A percentile compares a stretch with the other conserved stretches of the same genome.
phyloP scores from a whole-genome alignment of 2,888 invertebrate species.

The Agrochola lota region DNA sequence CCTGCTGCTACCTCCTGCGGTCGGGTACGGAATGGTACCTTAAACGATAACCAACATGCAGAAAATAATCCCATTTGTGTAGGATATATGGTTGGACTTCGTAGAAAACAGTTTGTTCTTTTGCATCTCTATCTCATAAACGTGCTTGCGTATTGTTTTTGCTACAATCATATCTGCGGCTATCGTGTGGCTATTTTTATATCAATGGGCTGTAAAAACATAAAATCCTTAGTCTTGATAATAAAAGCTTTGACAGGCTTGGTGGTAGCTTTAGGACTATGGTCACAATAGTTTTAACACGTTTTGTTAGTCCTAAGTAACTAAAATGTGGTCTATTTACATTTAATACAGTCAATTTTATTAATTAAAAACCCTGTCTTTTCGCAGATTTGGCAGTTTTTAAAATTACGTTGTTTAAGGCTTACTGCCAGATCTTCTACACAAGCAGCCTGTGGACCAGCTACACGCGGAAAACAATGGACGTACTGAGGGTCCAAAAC shows the following conservation, averaged over 20 bases:
- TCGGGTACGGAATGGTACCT: no score
- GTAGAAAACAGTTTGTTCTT: background rate
- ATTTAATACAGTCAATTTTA: background rate
- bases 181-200: constrained; percentile 14
- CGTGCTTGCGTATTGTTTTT: constrained; percentile 33
- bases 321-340: background rate
- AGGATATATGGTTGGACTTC: background rate
- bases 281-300: no score
- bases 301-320: background rate
- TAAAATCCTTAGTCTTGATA: constrained; percentile 3
- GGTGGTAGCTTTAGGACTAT: background rate
- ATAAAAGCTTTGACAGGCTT: background rate
- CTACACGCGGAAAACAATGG: no score
- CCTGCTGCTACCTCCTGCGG: no score
- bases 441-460: no score
- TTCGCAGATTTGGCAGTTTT: no score
- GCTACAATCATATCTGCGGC: constrained; percentile 38
- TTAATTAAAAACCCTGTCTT: background rate
- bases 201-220: constrained; percentile 6
- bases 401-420: no score
- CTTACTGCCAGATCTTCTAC: no score
- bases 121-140: background rate
- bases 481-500: no score
- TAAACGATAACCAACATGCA: background rate
- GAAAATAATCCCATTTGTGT: background rate